These are phyloP conservation scores for Planococcus citri DNA, from an alignment of 1,140 invertebrate genomes.

Conservation along the genomic window DNA sequence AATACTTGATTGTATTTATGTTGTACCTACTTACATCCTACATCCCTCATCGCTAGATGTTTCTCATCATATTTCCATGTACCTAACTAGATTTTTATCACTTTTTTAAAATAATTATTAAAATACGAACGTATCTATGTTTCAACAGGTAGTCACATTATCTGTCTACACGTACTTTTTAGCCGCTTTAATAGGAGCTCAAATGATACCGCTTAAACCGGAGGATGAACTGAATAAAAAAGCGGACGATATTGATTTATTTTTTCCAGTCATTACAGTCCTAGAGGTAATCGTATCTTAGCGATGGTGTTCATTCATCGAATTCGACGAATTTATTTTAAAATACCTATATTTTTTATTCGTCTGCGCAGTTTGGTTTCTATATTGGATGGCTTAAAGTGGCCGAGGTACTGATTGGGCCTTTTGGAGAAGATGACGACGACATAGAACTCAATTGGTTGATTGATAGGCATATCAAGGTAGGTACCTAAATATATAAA, in stretches of 20 bases:
- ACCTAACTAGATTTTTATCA: too few relatives aligned
- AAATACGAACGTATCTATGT: constrained; percentile 20
- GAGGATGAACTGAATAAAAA: constrained; percentile 31
- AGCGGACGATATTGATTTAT: constrained; percentile 63
- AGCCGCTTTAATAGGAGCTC: constrained; percentile 67
- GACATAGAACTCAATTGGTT: constrained; percentile 63
- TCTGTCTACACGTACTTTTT: constrained; percentile 85
- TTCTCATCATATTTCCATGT: too few relatives aligned
- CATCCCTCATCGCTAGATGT: too few relatives aligned
- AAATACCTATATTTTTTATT: neutral
- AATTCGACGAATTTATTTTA: neutral
- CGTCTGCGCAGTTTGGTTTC: constrained; percentile 75
- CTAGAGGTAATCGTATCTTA: constrained; percentile 50
- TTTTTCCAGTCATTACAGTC: constrained; percentile 84
- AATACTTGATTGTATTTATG: too few relatives aligned
- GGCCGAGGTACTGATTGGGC: constrained; percentile 55
- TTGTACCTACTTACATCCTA: too few relatives aligned
- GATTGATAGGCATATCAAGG: constrained; percentile 57
- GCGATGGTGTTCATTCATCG: too few relatives aligned
- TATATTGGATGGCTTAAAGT: constrained; percentile 91
- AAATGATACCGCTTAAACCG: constrained; percentile 52
- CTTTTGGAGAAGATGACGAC: constrained; percentile 66
- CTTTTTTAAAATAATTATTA: too few relatives aligned
- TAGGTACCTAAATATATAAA: too few relatives aligned
- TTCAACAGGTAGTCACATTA: constrained; percentile 74